Percentiles rank a stretch among this genome's conserved stretches.
Conservation (phyloP, 2,797 vertebrate genomes). For the Huso huso region DNA sequence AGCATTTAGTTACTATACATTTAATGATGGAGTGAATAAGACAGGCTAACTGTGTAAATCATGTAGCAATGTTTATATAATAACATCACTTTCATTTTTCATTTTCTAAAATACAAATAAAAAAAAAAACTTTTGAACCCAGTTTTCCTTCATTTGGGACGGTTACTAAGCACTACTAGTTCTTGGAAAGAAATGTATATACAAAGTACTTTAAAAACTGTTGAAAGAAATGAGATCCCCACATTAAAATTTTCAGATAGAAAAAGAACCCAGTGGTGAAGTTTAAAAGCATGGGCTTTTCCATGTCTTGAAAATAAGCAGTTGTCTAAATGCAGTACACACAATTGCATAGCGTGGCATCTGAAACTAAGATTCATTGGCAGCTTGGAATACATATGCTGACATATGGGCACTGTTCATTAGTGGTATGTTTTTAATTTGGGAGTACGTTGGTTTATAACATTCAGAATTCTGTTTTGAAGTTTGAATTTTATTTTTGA, state of each 20-base stretch:
- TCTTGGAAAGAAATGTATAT: background rate
- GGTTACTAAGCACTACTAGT: too few relatives aligned
- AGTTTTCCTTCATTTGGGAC: too few relatives aligned
- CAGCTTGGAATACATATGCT: background rate
- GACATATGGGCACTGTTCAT: background rate
- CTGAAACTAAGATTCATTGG: background rate
- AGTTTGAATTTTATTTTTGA: constrained; percentile 3
- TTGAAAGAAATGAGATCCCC: background rate
- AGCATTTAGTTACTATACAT: too few relatives aligned
- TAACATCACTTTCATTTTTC: too few relatives aligned
- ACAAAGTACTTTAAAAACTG: background rate
- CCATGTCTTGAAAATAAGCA: background rate
- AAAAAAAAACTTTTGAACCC: too few relatives aligned
- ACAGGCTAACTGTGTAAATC: too few relatives aligned
- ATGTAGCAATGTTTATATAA: too few relatives aligned
- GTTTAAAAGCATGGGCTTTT: background rate
- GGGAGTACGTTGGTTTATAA: background rate
- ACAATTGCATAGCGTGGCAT: background rate
- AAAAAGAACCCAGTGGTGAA: background rate
- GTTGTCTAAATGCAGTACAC: background rate
- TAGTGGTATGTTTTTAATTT: constrained; percentile 2
- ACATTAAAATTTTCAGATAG: background rate
- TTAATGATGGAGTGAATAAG: too few relatives aligned
- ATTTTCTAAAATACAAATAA: too few relatives aligned
- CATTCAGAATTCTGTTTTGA: background rate